Base-by-base conservation (phyloP, 2,113 vertebrate species). In the Gymnogyps californianus region DNA sequence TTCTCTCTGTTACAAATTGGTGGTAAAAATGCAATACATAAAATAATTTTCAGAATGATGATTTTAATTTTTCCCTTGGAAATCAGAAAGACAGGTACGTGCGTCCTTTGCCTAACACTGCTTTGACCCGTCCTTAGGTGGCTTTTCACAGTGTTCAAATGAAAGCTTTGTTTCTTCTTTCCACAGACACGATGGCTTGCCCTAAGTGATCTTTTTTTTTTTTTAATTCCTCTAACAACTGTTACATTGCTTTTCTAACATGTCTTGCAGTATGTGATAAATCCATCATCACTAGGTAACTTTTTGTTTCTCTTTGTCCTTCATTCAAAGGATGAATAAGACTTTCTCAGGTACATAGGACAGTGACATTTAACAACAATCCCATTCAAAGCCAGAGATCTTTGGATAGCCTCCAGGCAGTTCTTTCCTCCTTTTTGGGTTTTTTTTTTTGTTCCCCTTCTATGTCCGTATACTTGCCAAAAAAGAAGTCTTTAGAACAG, bases 321-420 rank as follows among this genome's bases (percentile, higher is more conserved):
- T 91, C 64, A 24, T 95, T 96, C 94, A 97, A 71, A 96, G 83
- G 83, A 84, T 89, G 94, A 96, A 92, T 92, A 89, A 89, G 93
- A 69, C 91, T 89, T 96, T 96, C 65, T 96, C 91, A 96, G 87
- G 95, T 97, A 93, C 84, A 87, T 54, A 87, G 93, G 83, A 52
- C 87, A 91, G 87, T 93, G 93, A 95, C 61, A 87, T 89, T 82
- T 89, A 96, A 93, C 91, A 94, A 57, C 93, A 91, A 51, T 75
- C 74, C 77, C 38, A 69, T 97, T 97, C 91, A 96, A 87, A 97
- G 66, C 31, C 55, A 69, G 42, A 52, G 59, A 65, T 96, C 90
- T 75, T 94, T 96, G 95, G 89, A 80, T 49, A 70, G 66, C 87
- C 62, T 95, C 88, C 89, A 95, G 87, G 89, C 84, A 76, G 52